Conservation (phyloP, 2,888 invertebrate genomes). For the Eupithecia abbreviata region DNA sequence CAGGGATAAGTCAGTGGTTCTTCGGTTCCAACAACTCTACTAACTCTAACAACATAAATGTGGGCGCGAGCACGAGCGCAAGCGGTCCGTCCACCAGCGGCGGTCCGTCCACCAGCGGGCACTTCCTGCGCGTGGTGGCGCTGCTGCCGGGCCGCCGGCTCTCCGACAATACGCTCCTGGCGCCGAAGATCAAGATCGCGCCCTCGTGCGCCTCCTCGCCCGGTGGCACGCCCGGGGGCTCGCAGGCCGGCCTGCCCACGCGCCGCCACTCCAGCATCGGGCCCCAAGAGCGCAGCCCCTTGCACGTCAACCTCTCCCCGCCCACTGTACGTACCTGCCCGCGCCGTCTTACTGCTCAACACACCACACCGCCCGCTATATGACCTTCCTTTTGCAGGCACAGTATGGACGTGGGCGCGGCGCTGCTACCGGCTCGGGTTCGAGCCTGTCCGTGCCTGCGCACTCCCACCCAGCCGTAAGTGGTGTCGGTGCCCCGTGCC, state of each 20-base stretch:
- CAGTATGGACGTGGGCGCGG: slow-evolving; percentile 85
- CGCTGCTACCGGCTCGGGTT: slow-evolving; percentile 86
- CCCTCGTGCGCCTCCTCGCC: slow-evolving; percentile 95
- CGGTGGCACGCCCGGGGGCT: slow-evolving; percentile 88
- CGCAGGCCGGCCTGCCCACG: slow-evolving; percentile 89
- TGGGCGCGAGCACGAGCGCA: slow-evolving; percentile 23
- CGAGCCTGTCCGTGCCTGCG: slow-evolving; percentile 93
- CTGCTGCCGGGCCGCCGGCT: slow-evolving; percentile 93
- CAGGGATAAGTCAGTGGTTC: slow-evolving; percentile 90
- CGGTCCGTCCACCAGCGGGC: slow-evolving; percentile 63
- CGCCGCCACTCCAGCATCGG: slow-evolving; percentile 96
- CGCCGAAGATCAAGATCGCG: slow-evolving; percentile 94
- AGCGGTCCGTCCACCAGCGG: slow-evolving; percentile 16
- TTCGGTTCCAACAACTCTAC: slow-evolving; percentile 92
- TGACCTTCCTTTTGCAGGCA: slow-evolving; percentile 78
- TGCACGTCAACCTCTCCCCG: slow-evolving; percentile 93
- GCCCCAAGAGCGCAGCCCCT: slow-evolving; percentile 93
- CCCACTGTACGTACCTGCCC: slow-evolving; percentile 89
- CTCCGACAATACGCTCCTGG: slow-evolving; percentile 96
- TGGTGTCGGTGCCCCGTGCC: slow-evolving; percentile 60
- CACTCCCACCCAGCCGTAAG: slow-evolving; percentile 88
- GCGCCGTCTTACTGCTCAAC: background rate
- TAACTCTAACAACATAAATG: slow-evolving; percentile 80
- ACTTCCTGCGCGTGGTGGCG: slow-evolving; percentile 92
- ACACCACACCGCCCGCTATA: slow-evolving; percentile 12